Evolutionary conservation across 2,797 vertebrate species (phyloP).

Genomic region (Chaenodraco wilsoni): DNA sequence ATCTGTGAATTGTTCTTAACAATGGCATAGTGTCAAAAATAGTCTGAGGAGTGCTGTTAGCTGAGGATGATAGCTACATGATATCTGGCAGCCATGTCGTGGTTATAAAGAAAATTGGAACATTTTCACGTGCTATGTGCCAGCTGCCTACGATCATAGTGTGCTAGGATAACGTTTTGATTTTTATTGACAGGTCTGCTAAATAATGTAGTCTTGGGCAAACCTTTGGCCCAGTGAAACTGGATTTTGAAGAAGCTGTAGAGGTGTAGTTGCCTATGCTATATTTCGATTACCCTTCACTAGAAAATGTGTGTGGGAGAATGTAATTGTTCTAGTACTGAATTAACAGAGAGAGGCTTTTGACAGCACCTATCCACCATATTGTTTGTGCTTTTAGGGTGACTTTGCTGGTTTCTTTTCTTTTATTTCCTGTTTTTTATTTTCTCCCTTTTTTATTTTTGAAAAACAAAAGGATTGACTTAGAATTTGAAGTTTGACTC

Average conservation of each 20-base stretch:
- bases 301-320: conserved; percentile 80
- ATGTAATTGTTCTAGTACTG: conserved; percentile 79
- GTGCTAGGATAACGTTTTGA: conserved; percentile 70
- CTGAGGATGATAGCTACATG: conserved; percentile 61
- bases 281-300: conserved; percentile 79
- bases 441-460: conserved; percentile 41
- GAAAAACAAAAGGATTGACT: conserved; percentile 68
- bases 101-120: conserved; percentile 61
- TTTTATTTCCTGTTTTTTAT: conserved; percentile 3
- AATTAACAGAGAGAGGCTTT: conserved; percentile 69
- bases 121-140: conserved; percentile 79
- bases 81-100: conserved; percentile 71
- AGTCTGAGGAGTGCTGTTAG: conserved; percentile 69
- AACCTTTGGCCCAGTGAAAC: conserved; percentile 72
- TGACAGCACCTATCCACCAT: conserved; percentile 71
- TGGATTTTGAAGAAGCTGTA: conserved; percentile 78
- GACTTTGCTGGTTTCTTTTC: conserved; percentile 70
- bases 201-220: conserved; percentile 71
- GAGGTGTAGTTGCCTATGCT: conserved; percentile 79
- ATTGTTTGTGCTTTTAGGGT: conserved; percentile 80
- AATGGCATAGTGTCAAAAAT: conserved; percentile 69
- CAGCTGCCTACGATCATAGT: conserved; percentile 77
- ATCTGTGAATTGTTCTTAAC: conserved; percentile 77
- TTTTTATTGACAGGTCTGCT: conserved; percentile 66
- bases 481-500: conserved; percentile 84